A percentile compares a stretch with the other conserved stretches of the same genome.
Conservation (phyloP, 2,113 vertebrate genomes). For the Sinocyclocheilus grahami region DNA sequence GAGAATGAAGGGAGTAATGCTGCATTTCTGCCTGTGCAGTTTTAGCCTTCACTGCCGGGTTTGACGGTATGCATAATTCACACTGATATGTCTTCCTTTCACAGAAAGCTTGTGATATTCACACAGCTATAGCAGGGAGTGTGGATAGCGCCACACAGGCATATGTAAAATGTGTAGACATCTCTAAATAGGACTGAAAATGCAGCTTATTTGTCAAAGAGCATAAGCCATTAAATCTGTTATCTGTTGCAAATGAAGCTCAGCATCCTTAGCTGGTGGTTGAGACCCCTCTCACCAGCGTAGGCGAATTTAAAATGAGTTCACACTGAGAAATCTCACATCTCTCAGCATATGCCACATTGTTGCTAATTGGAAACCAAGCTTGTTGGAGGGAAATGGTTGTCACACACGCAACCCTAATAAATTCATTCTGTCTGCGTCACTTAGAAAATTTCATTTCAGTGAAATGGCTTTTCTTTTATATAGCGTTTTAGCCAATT, state of each 20-base stretch:
- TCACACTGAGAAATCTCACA: slow-evolving; percentile 58
- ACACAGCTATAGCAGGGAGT: slow-evolving; percentile 39
- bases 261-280: slow-evolving; percentile 50
- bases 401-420: slow-evolving; percentile 49
- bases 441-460: slow-evolving; percentile 36
- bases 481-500: not conserved
- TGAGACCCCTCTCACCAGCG: slow-evolving; percentile 50
- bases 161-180: slow-evolving; percentile 37
- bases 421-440: slow-evolving; percentile 49
- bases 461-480: slow-evolving; percentile 24
- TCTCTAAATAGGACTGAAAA: slow-evolving; percentile 57
- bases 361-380: slow-evolving; percentile 60
- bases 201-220: slow-evolving; percentile 54
- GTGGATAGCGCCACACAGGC: slow-evolving; percentile 23
- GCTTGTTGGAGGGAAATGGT: slow-evolving; percentile 54
- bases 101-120: slow-evolving; percentile 41
- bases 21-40: not conserved
- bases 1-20: slow-evolving; percentile 24
- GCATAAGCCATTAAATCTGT: slow-evolving; percentile 58
- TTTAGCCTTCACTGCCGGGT: slow-evolving; percentile 6
- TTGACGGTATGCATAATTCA: slow-evolving; percentile 31
- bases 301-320: slow-evolving; percentile 61
- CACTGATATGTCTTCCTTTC: slow-evolving; percentile 31
- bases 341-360: slow-evolving; percentile 58
- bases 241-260: slow-evolving; percentile 57